Conservation (phyloP, 1,140 invertebrate genomes). For the Cotesia typhae region DNA sequence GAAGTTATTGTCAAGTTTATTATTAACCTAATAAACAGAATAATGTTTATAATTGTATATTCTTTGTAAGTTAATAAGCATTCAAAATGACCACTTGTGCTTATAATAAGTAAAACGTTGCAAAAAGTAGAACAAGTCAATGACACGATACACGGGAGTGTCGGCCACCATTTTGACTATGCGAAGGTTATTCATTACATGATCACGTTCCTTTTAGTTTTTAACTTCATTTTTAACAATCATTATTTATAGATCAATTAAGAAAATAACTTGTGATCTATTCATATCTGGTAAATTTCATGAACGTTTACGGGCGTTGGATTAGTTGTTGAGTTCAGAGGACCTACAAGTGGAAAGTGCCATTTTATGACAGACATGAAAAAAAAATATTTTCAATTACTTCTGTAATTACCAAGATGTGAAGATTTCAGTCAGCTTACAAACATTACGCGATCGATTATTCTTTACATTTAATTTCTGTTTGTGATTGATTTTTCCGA, state of each 20-base stretch:
- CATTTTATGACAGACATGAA: not conserved
- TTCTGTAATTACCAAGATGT: constrained; percentile 40
- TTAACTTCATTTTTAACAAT: not conserved
- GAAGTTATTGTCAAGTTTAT: not conserved
- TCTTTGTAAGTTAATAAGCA: too few species aligned
- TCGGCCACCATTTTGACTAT: constrained; percentile 63
- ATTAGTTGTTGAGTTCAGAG: not conserved
- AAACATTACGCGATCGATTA: constrained; percentile 9
- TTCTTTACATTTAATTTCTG: too few species aligned
- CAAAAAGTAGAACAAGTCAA: constrained; percentile 23
- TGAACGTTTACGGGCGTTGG: not conserved
- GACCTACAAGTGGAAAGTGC: constrained; percentile 4
- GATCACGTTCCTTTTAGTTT: constrained; percentile 25
- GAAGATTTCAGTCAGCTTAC: constrained; percentile 44
- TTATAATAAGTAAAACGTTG: not conserved
- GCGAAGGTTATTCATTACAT: constrained; percentile 54
- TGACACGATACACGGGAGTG: constrained; percentile 52
- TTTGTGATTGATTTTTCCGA: too few species aligned
- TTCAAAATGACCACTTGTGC: too few species aligned
- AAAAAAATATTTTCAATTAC: not conserved
- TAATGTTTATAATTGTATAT: too few species aligned
- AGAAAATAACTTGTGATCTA: not conserved
- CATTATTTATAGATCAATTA: not conserved
- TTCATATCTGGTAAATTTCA: not conserved
- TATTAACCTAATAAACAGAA: too few species aligned